A percentile compares a stretch with the other conserved stretches of the same genome.
These are phyloP conservation scores for Bolborhynchus lineola DNA, from an alignment of 2,113 vertebrate species.

Conservation along the genomic window DNA sequence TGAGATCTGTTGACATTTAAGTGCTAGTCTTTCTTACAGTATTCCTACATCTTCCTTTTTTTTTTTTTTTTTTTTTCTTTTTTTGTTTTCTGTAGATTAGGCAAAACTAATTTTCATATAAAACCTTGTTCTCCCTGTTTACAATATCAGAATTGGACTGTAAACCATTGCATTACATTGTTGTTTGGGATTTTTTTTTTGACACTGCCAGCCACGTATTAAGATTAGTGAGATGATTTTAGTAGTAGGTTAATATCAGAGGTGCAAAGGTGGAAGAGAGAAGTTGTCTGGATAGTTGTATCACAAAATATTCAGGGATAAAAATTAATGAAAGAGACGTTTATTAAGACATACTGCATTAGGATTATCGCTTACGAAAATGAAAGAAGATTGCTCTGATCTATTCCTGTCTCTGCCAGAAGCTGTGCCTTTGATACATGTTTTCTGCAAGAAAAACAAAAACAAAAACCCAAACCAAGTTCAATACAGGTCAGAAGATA, in stretches of 20 bases:
- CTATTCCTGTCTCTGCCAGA: background rate
- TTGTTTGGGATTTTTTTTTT: background rate
- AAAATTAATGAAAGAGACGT: background rate
- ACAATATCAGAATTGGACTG: background rate
- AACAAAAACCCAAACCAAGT: background rate
- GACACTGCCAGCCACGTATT: background rate
- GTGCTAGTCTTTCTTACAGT: background rate
- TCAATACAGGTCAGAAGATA: background rate
- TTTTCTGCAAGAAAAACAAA: background rate
- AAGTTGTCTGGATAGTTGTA: background rate
- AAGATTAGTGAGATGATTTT: background rate
- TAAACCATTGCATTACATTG: fast-evolving
- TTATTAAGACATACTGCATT: background rate
- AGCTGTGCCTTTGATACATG: background rate
- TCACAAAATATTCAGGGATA: background rate
- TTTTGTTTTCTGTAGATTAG: background rate
- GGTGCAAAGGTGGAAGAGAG: background rate
- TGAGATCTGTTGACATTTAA: background rate
- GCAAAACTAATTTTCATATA: background rate
- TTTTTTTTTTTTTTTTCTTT: background rate
- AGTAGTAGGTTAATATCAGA: background rate
- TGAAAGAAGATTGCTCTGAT: background rate
- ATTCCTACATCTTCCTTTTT: background rate
- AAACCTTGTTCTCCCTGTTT: background rate
- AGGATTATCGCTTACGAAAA: background rate